phyloP scores from a whole-genome alignment of 1,140 invertebrate species.

The Anadara kagoshimensis region DNA sequence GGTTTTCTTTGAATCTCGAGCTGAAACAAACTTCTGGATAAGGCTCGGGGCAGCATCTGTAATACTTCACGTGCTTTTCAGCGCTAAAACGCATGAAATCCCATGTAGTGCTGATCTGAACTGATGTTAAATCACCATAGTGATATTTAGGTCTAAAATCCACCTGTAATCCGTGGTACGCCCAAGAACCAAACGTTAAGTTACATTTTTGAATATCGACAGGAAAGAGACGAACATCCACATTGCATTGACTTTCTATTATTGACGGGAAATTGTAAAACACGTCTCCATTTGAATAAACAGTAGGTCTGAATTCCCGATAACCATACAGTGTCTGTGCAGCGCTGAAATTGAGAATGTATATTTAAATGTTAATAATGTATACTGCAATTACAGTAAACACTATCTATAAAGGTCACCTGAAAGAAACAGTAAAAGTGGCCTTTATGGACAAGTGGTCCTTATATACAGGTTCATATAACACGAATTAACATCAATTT shows the following conservation, averaged over 20 bases:
- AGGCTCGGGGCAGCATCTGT: conserved; percentile 75
- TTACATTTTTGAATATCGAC: conserved; percentile 24
- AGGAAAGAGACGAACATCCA: conserved; percentile 22
- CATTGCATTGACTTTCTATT: conserved; percentile 8
- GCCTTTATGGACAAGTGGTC: too few species aligned
- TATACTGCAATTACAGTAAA: not conserved
- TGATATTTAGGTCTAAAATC: conserved; percentile 74
- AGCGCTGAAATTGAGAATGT: conserved; percentile 7
- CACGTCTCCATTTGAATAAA: conserved; percentile 23
- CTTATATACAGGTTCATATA: too few species aligned
- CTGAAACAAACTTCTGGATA: conserved; percentile 73
- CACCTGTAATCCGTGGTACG: not conserved
- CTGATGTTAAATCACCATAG: conserved; percentile 76
- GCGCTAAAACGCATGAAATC: conserved; percentile 75
- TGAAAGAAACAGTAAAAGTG: too few species aligned
- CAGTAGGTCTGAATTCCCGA: conserved; percentile 1
- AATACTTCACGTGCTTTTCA: conserved; percentile 78
- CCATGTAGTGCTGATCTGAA: conserved; percentile 47
- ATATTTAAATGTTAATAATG: too few species aligned
- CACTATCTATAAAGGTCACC: too few species aligned
- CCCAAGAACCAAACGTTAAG: conserved; percentile 29
- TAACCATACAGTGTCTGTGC: conserved; percentile 1
- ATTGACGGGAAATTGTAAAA: conserved; percentile 32
- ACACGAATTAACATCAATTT: too few species aligned
- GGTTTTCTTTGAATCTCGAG: conserved; percentile 91